Evolutionary conservation across 1,140 invertebrate genomes (phyloP).

Genomic region (Eriosoma lanigerum): DNA sequence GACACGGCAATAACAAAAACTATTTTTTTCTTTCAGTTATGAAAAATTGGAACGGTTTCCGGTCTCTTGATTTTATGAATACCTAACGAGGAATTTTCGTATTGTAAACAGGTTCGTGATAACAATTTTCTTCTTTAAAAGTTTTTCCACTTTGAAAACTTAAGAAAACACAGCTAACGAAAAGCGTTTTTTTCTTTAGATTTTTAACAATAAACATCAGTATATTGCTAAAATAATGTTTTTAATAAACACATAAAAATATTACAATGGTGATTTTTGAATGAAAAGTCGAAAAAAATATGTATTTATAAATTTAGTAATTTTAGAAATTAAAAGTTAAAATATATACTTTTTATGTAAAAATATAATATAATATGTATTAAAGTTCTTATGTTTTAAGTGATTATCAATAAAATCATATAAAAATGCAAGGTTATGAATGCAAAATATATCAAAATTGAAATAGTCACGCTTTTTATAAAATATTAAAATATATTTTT

Average conservation of each 20-base stretch:
- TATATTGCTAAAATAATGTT: neutral
- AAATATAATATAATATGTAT: too few species aligned
- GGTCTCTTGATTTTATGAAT: conserved; percentile 50
- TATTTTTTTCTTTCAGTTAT: conserved; percentile 30
- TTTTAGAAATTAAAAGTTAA: too few species aligned
- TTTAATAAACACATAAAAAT: neutral
- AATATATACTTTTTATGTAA: too few species aligned
- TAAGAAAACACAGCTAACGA: neutral
- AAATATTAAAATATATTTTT: too few species aligned
- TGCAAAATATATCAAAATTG: too few species aligned
- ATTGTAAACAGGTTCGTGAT: conserved; percentile 30
- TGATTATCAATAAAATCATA: too few species aligned
- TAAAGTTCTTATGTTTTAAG: too few species aligned
- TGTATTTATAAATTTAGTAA: too few species aligned
- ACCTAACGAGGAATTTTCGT: conserved; percentile 39
- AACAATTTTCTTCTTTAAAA: conserved; percentile 27
- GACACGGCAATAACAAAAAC: conserved; percentile 47
- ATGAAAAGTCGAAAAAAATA: too few species aligned
- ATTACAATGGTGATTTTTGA: neutral
- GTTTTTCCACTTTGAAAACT: conserved; percentile 25
- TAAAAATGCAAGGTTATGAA: too few species aligned
- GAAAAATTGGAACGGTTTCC: conserved; percentile 38
- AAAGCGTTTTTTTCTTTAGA: neutral
- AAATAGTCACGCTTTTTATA: too few species aligned
- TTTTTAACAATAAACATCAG: neutral